Percentiles rank a stretch among this genome's conserved stretches.
phyloP scores from a whole-genome alignment of 1,140 invertebrate species.

The Drosophila yakuba region DNA sequence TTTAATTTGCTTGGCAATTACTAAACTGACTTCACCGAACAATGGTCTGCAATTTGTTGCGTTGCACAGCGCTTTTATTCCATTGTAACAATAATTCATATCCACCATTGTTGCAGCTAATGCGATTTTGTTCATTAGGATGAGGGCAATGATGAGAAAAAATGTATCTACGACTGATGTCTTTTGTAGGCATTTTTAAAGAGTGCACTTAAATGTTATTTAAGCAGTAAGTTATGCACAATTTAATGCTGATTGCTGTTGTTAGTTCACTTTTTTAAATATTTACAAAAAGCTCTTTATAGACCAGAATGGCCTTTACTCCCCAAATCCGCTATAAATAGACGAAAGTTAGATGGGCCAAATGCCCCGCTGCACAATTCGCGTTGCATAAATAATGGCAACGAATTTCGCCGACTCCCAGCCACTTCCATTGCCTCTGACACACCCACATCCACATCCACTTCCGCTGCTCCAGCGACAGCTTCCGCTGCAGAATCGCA shows the following conservation, averaged over 20 bases:
- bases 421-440: slow-evolving; percentile 36
- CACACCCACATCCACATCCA: not conserved
- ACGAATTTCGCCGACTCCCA: slow-evolving; percentile 39
- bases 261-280: not conserved
- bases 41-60: slow-evolving; percentile 34
- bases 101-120: slow-evolving; percentile 13
- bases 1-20: slow-evolving; percentile 50
- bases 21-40: slow-evolving; percentile 11
- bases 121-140: slow-evolving; percentile 27
- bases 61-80: slow-evolving; percentile 10
- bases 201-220: too few relatives aligned
- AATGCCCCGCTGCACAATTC: slow-evolving; percentile 38
- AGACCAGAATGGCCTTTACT: not conserved
- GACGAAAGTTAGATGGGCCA: not conserved
- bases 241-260: too few relatives aligned
- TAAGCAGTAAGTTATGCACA: too few relatives aligned
- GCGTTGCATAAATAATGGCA: slow-evolving; percentile 60
- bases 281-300: not conserved
- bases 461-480: slow-evolving; percentile 47
- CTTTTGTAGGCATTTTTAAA: too few relatives aligned
- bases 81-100: slow-evolving; percentile 6
- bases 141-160: slow-evolving; percentile 14
- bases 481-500: slow-evolving; percentile 55
- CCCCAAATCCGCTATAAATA: not conserved
- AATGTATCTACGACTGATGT: not conserved